phyloP scores from a whole-genome alignment of 2,797 vertebrate species.

The Borostomias antarcticus region DNA sequence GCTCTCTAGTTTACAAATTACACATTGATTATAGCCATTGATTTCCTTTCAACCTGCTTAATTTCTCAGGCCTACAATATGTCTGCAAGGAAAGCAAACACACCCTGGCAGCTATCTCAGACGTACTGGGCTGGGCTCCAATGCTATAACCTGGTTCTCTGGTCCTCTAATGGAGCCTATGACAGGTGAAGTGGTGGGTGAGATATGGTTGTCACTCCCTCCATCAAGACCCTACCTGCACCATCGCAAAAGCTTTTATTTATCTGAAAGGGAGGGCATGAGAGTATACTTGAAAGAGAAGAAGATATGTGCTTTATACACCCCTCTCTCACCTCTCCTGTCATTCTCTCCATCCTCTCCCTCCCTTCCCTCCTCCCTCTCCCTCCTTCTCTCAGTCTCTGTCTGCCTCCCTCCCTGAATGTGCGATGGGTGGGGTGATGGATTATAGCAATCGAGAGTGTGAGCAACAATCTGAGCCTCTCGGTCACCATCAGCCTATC shows the following conservation, averaged over 20 bases:
- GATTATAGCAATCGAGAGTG: background rate
- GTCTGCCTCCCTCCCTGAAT: background rate
- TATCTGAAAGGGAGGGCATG: background rate
- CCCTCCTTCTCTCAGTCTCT: background rate
- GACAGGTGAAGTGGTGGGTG: background rate
- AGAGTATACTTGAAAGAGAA: background rate
- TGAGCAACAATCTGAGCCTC: conserved; percentile 22
- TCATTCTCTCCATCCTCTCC: background rate
- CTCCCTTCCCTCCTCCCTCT: background rate
- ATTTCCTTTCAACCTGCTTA: background rate
- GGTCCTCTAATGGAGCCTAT: background rate
- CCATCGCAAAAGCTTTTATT: background rate
- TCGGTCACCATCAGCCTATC: conserved; percentile 10
- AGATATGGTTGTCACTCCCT: background rate
- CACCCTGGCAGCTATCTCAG: background rate
- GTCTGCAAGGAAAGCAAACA: background rate
- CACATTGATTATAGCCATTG: conserved; percentile 15
- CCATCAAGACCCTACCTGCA: background rate
- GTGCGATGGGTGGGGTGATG: background rate
- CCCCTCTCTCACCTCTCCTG: background rate
- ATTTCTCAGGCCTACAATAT: background rate
- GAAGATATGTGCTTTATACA: background rate
- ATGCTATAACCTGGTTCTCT: background rate
- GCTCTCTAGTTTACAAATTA: background rate
- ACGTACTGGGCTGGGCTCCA: background rate